Percentiles rank a stretch among this genome's conserved stretches.
These are phyloP conservation scores for Noctua comes DNA, from an alignment of 2,888 invertebrate species.

Conservation along the genomic window DNA sequence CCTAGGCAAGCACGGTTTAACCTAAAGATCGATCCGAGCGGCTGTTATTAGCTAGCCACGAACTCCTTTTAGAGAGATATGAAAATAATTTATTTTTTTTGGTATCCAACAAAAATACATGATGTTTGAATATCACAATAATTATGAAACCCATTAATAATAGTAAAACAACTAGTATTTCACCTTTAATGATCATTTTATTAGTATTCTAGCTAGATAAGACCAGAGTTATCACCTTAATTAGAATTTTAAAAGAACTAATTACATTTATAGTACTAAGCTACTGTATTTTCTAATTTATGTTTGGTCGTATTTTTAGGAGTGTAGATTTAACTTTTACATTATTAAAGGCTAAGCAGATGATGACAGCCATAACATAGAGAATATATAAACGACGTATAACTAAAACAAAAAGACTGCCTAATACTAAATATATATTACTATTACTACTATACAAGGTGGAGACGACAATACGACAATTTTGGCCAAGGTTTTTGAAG, in stretches of 20 bases:
- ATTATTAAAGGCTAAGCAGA: no score
- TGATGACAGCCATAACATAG: no score
- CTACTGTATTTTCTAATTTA: slow-evolving; percentile 14
- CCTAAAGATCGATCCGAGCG: no score
- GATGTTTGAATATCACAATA: background rate
- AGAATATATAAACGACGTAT: no score
- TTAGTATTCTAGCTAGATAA: slow-evolving; percentile 1
- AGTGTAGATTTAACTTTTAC: background rate
- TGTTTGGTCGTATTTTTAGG: background rate
- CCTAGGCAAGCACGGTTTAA: no score
- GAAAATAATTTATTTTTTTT: background rate
- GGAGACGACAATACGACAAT: no score
- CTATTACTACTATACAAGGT: no score
- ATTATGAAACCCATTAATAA: background rate
- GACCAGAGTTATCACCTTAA: background rate
- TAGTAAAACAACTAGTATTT: background rate
- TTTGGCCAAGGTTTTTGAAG: no score
- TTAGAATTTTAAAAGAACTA: slow-evolving; percentile 1
- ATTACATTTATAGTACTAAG: background rate
- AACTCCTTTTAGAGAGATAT: no score
- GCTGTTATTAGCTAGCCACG: no score
- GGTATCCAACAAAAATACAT: background rate
- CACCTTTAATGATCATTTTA: background rate
- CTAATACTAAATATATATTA: background rate
- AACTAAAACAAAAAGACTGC: background rate